phyloP scores from a whole-genome alignment of 2,113 vertebrate species.

The Datnioides undecimradiatus region DNA sequence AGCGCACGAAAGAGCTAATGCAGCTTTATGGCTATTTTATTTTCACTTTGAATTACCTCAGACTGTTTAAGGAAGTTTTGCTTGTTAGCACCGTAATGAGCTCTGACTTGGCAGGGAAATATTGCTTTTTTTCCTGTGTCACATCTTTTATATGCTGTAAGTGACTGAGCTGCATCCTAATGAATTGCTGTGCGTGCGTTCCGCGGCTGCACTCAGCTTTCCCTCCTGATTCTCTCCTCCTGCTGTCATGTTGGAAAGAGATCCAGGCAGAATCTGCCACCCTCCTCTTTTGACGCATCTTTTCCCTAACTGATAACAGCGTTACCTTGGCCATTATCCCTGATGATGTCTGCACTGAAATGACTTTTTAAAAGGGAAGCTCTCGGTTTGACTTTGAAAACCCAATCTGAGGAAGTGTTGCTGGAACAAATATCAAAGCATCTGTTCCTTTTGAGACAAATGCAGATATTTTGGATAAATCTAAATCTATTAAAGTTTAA shows the following conservation, averaged over 20 bases:
- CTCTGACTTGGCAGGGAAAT: slow-evolving; percentile 47
- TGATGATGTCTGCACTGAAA: slow-evolving; percentile 38
- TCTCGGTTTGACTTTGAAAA: slow-evolving; percentile 64
- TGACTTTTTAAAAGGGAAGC: slow-evolving; percentile 45
- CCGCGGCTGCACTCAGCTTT: slow-evolving; percentile 41
- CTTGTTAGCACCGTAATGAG: slow-evolving; percentile 67
- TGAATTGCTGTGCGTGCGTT: slow-evolving; percentile 61
- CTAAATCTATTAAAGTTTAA: not conserved
- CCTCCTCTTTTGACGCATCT: slow-evolving; percentile 58
- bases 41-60: slow-evolving; percentile 50
- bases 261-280: slow-evolving; percentile 64
- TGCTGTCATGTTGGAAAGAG: slow-evolving; percentile 71
- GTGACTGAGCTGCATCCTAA: slow-evolving; percentile 66
- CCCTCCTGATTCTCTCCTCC: slow-evolving; percentile 56
- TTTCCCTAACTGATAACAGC: slow-evolving; percentile 58
- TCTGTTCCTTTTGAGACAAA: slow-evolving; percentile 21
- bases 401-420: slow-evolving; percentile 35
- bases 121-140: slow-evolving; percentile 18
- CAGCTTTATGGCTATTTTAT: slow-evolving; percentile 26
- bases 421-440: slow-evolving; percentile 27
- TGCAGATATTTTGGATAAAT: slow-evolving; percentile 25
- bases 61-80: slow-evolving; percentile 54
- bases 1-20: not conserved
- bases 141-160: slow-evolving; percentile 60
- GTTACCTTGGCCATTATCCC: slow-evolving; percentile 69